Base-by-base conservation (phyloP, 2,888 invertebrate genomes). In the Heterodera filipjevi region DNA sequence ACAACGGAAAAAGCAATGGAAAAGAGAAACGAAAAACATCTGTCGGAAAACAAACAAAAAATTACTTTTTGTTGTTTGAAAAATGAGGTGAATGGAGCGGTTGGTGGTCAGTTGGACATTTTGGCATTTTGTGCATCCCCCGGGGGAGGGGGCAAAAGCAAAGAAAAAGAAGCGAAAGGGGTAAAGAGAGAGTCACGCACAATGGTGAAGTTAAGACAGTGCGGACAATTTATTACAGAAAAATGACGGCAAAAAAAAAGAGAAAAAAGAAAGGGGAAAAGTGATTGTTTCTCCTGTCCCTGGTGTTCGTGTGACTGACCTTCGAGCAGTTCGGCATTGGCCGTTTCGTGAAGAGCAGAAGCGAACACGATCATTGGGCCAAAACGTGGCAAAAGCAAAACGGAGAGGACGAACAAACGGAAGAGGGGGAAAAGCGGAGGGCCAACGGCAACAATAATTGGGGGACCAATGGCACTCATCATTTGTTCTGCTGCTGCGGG, bases 251-350 rank as follows among this genome's bases (percentile, higher is more conserved):
- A 46, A 70, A n/a, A 39, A 39, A n/a, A n/a, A n/a, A n/a, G 39
- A 22, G 14, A 68, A 68, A 8, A n/a, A 70, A 5, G 22, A 70
- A 27, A 6, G 3, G n/a, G 6, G 8, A 70, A 3, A 49, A 49
- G 33, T 32, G 30, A 30, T 16, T 5, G 12, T 30, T 71, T 30
- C 27, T 27, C 22, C 59, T 44, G n/a, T 14, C 35, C 27, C 49
- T 73, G 35, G 27, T 2, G 10, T 12, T 14, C 8, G 16, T 64
- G 27, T 64, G 27, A 66, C 75, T 64, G 33, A 75, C 75, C 75
- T 75, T 75, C 75, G 68, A 75, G 66, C 44, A 75, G 66, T 64
- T 75, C 75, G 30, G 75, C 46, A 14, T 27, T 44, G 66, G 68
- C 22, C n/a, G 16, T 22, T 33, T 35, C 68, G 1, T 8, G 68